Evolutionary conservation across 2,888 invertebrate genomes (phyloP).

Genomic region (Dicyrtoma fusca): DNA sequence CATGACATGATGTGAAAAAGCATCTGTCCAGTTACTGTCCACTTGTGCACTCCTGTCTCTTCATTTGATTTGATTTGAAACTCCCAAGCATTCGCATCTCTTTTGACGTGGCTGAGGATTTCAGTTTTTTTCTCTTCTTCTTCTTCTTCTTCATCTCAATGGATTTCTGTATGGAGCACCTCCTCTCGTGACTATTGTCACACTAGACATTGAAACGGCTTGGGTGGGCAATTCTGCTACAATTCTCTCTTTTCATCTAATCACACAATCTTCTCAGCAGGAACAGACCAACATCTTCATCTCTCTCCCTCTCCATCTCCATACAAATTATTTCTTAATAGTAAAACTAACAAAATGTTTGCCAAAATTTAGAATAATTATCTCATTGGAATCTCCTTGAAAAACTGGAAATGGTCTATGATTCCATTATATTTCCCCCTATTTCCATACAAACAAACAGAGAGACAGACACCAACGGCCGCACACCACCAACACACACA

Average conservation of each 20-base stretch:
- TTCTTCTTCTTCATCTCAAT: background rate
- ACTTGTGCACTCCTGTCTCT: background rate
- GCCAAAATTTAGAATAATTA: constrained; percentile 24
- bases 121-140: background rate
- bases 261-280: constrained; percentile 7
- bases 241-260: constrained; percentile 31
- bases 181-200: constrained; percentile 7
- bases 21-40: constrained; percentile 14
- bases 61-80: background rate
- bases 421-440: background rate
- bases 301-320: background rate
- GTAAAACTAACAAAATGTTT: background rate
- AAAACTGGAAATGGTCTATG: constrained; percentile 15
- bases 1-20: constrained; percentile 19
- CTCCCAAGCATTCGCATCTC: background rate
- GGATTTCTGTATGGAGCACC: background rate
- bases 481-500: too few relatives aligned
- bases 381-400: constrained; percentile 10
- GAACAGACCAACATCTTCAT: constrained; percentile 16
- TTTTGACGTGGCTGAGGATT: background rate
- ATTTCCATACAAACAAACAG: background rate
- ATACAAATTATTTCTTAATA: constrained; percentile 15
- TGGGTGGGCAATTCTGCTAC: constrained; percentile 36
- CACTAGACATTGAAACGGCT: constrained; percentile 16
- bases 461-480: too few relatives aligned